Percentiles rank a stretch among this genome's conserved stretches.
phyloP scores from a whole-genome alignment of 2,113 vertebrate species.

The Nesoenas mayeri region DNA sequence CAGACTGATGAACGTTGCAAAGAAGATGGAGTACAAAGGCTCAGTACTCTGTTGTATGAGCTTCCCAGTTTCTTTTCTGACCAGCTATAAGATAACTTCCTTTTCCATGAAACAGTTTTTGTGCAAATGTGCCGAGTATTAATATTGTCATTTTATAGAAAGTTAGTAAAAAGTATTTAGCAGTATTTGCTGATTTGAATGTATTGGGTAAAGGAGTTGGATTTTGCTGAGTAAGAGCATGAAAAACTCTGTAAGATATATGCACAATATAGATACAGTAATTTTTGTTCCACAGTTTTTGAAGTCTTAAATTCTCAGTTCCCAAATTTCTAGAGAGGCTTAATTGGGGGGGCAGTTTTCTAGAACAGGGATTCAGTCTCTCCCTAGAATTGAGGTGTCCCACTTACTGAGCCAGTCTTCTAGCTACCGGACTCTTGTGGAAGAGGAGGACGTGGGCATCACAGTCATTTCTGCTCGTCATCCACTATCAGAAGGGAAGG shows the following conservation, averaged over 20 bases:
- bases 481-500: neutral
- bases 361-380: neutral
- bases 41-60: neutral
- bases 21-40: neutral
- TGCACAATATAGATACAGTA: too few species aligned
- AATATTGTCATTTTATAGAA: neutral
- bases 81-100: neutral
- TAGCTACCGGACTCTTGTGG: neutral
- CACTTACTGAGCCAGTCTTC: neutral
- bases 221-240: neutral
- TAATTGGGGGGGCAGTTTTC: neutral
- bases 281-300: neutral
- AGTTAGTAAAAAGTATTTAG: neutral
- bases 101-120: neutral
- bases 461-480: neutral
- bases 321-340: neutral
- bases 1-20: neutral
- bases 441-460: neutral
- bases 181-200: neutral
- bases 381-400: neutral
- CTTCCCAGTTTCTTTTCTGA: neutral
- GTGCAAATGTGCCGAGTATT: neutral
- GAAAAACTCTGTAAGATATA: neutral
- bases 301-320: neutral
- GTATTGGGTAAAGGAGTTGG: neutral